phyloP scores from a whole-genome alignment of 2,888 invertebrate genomes.

The Napeogenes inachia region DNA sequence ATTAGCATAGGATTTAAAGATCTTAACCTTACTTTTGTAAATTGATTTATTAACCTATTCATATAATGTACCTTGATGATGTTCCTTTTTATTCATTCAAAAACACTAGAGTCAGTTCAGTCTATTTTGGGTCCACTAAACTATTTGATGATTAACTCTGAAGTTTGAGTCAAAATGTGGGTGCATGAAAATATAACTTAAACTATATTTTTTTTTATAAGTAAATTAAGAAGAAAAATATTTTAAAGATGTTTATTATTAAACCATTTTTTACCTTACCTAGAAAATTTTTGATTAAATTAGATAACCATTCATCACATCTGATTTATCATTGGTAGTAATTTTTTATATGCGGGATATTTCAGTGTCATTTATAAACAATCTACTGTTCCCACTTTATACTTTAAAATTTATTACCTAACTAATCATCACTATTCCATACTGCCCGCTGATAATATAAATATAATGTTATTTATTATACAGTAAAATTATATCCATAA shows the following conservation, averaged over 20 bases:
- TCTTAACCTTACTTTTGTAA: too few relatives aligned
- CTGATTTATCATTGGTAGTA: conserved; percentile 32
- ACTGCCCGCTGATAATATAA: neutral
- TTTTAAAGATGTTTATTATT: conserved; percentile 54
- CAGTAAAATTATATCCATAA: conserved; percentile 1
- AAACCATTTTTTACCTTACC: conserved; percentile 54
- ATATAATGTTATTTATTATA: neutral
- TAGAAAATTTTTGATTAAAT: conserved; percentile 40
- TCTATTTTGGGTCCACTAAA: too few relatives aligned
- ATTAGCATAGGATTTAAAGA: too few relatives aligned
- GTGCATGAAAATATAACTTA: too few relatives aligned
- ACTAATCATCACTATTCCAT: conserved; percentile 11
- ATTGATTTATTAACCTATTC: too few relatives aligned
- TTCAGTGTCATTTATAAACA: neutral
- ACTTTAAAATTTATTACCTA: conserved; percentile 14
- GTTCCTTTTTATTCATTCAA: too few relatives aligned
- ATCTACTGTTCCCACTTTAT: conserved; percentile 6
- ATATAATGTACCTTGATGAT: too few relatives aligned
- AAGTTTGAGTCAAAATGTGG: too few relatives aligned
- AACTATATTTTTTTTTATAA: neutral
- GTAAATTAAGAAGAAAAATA: conserved; percentile 12
- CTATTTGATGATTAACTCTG: too few relatives aligned
- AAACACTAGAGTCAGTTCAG: too few relatives aligned
- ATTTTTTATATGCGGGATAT: conserved; percentile 12
- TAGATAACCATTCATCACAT: conserved; percentile 36